Conservation (phyloP, 2,888 invertebrate genomes). For the Eugnorisma glareosa region DNA sequence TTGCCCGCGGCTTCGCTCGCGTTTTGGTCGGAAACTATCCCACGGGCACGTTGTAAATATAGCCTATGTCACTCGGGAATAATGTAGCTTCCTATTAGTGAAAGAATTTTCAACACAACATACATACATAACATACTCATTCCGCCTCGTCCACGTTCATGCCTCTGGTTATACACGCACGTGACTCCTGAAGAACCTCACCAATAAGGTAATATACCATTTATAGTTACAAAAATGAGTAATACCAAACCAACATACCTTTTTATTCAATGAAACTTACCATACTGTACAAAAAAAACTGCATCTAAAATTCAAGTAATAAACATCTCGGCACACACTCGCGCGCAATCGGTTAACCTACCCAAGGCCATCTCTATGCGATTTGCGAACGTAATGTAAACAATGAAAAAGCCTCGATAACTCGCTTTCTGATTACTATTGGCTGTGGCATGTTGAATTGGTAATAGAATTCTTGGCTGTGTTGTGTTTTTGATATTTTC, state of each 20-base stretch:
- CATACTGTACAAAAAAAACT: not conserved
- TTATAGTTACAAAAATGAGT: not conserved
- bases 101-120: too few species aligned
- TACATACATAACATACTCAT: too few species aligned
- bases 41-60: too few species aligned
- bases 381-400: constrained; percentile 39
- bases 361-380: constrained; percentile 41
- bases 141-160: too few species aligned
- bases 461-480: constrained; percentile 18
- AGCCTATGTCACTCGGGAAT: too few species aligned
- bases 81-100: too few species aligned
- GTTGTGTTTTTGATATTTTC: constrained; percentile 2
- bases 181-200: not conserved
- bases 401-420: constrained; percentile 35
- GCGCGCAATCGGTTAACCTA: constrained; percentile 24
- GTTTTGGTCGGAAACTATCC: too few species aligned
- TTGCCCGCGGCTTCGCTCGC: too few species aligned
- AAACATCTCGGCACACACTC: not conserved
- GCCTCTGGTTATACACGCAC: too few species aligned
- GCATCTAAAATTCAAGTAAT: constrained; percentile 8
- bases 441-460: constrained; percentile 14
- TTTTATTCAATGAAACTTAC: not conserved
- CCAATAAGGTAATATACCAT: not conserved
- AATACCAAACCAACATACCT: not conserved
- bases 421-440: constrained; percentile 35